These are phyloP conservation scores for Benthosema pterotum DNA, from an alignment of 2,797 vertebrate genomes.

Conservation along the genomic window DNA sequence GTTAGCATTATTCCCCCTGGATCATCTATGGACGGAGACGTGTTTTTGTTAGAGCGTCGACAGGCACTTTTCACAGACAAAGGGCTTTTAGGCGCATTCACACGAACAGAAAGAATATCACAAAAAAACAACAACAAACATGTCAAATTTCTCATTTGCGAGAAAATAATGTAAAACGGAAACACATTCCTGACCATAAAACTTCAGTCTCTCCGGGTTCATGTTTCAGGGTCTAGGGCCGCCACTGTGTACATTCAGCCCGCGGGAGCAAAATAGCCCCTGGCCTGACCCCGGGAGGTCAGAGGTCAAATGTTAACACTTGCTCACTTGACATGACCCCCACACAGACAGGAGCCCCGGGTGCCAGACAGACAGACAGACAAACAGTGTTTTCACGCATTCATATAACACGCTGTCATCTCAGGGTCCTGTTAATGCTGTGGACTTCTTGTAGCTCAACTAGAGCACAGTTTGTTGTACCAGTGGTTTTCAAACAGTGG, in stretches of 20 bases:
- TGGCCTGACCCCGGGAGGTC: conserved; percentile 26
- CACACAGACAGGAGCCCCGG: conserved; percentile 48
- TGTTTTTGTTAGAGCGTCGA: conserved; percentile 14
- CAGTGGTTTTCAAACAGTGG: too few relatives aligned
- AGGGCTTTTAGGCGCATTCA: conserved; percentile 16
- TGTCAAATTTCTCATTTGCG: too few relatives aligned
- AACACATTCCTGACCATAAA: conserved; percentile 10
- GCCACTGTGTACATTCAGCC: conserved; percentile 30
- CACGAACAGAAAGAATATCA: background rate
- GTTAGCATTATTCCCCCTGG: conserved; percentile 29
- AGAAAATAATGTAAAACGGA: background rate
- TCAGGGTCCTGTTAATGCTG: background rate
- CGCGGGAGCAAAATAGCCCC: conserved; percentile 26
- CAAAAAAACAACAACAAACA: too few relatives aligned
- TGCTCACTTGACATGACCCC: conserved; percentile 57
- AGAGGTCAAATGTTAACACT: conserved; percentile 53
- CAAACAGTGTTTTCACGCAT: conserved; percentile 42
- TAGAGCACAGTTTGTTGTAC: too few relatives aligned
- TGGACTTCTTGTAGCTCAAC: too few relatives aligned
- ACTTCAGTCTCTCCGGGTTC: conserved; percentile 10
- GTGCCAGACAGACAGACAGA: conserved; percentile 7
- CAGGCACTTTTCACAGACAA: conserved; percentile 24
- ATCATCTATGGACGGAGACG: conserved; percentile 24
- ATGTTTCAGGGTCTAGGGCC: conserved; percentile 3
- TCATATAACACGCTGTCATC: conserved; percentile 21